Percentiles rank a stretch among this genome's conserved stretches.
These are phyloP conservation scores for Odontomachus brunneus DNA, from an alignment of 1,140 invertebrate genomes.

Conservation along the genomic window DNA sequence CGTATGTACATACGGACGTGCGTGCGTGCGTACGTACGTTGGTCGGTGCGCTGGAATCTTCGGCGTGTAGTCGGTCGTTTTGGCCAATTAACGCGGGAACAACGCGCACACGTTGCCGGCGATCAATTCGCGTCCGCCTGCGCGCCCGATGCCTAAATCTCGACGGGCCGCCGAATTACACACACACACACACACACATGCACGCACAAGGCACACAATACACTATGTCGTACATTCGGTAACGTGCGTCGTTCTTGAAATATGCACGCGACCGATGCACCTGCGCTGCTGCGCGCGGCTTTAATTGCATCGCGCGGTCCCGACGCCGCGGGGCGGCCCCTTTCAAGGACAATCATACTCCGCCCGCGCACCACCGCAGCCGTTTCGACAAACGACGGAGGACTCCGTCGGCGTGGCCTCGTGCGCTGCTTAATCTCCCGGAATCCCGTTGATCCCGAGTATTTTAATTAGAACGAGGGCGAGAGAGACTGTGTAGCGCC, in stretches of 20 bases:
- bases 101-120: background rate
- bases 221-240: no score
- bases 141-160: constrained; percentile 15
- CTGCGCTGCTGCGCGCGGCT: constrained; percentile 18
- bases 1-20: no score
- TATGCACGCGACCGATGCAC: constrained; percentile 31
- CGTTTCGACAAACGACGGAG: background rate
- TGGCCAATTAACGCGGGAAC: constrained; percentile 28
- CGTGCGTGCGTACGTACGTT: background rate
- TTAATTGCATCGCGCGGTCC: constrained; percentile 48
- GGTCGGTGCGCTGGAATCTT: constrained; percentile 12
- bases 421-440: background rate
- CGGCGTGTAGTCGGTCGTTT: background rate
- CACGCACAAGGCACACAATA: no score
- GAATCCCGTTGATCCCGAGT: constrained; percentile 38
- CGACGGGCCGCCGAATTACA: background rate
- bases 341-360: constrained; percentile 45
- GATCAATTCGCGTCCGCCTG: constrained; percentile 8
- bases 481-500: background rate
- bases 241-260: constrained; percentile 24
- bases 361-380: background rate
- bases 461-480: constrained; percentile 47
- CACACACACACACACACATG: no score
- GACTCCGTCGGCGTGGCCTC: background rate
- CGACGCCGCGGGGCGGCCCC: no score